These are phyloP conservation scores for Pitta sordida DNA, from an alignment of 2,113 vertebrate genomes.

Conservation along the genomic window DNA sequence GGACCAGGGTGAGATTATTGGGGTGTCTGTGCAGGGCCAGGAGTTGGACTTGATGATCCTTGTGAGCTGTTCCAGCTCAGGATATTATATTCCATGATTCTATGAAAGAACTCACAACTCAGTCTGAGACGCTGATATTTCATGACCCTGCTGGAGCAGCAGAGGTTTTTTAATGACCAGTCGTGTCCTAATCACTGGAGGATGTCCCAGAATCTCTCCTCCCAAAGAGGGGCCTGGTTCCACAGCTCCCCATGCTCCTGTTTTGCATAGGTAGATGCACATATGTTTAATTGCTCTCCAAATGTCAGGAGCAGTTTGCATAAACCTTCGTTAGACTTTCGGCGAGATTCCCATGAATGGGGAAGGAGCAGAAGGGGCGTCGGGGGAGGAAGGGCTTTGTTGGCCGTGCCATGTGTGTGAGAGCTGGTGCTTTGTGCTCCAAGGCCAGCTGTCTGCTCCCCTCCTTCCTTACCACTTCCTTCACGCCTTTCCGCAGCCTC, in stretches of 20 bases:
- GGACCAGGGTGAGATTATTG: not conserved
- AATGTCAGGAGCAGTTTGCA: not conserved
- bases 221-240: not conserved
- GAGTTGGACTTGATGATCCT: not conserved
- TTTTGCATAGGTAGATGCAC: not conserved
- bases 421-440: not conserved
- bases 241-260: fast-evolving
- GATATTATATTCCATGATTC: fast-evolving
- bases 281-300: not conserved
- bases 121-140: fast-evolving
- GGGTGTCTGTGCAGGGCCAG: not conserved
- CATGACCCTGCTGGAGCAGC: not conserved
- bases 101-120: not conserved
- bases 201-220: not conserved
- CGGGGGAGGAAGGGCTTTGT: not conserved
- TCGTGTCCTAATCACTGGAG: fast-evolving
- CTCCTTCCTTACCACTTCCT: not conserved
- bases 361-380: not conserved
- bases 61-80: not conserved
- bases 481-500: not conserved
- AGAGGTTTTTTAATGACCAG: fast-evolving
- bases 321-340: not conserved
- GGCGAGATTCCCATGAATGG: not conserved
- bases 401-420: not conserved
- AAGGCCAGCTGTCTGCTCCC: slow-evolving; percentile 10